These are phyloP conservation scores for Crepidodera aurea DNA, from an alignment of 2,888 invertebrate species.

Conservation along the genomic window DNA sequence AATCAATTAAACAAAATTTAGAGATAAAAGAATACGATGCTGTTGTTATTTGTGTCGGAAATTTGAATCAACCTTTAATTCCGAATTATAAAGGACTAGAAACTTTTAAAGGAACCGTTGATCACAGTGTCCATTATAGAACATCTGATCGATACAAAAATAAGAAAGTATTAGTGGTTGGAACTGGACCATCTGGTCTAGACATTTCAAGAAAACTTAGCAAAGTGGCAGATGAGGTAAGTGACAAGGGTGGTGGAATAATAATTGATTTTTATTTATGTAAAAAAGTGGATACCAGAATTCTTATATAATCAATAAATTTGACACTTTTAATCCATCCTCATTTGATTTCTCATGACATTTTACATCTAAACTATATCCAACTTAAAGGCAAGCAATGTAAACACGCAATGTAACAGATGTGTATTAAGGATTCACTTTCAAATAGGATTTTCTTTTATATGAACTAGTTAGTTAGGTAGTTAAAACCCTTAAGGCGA, in stretches of 20 bases:
- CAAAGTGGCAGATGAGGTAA: conserved; percentile 66
- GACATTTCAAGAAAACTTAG: conserved; percentile 75
- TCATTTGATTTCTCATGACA: too few relatives aligned
- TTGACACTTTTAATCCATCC: too few relatives aligned
- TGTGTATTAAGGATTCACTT: too few relatives aligned
- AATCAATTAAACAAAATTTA: conserved; percentile 54
- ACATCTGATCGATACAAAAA: conserved; percentile 71
- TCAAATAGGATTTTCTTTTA: too few relatives aligned
- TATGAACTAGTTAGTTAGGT: too few relatives aligned
- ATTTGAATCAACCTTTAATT: conserved; percentile 78
- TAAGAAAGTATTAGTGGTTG: conserved; percentile 78
- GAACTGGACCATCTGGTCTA: conserved; percentile 86
- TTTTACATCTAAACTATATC: too few relatives aligned
- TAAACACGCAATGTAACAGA: too few relatives aligned
- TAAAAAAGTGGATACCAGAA: too few relatives aligned
- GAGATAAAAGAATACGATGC: conserved; percentile 72
- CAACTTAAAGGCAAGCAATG: too few relatives aligned
- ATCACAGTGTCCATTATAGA: conserved; percentile 87
- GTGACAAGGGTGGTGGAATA: neutral
- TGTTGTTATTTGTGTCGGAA: conserved; percentile 84
- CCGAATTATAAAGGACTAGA: conserved; percentile 73
- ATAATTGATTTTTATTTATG: too few relatives aligned
- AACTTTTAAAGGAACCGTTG: conserved; percentile 64
- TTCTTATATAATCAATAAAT: too few relatives aligned
- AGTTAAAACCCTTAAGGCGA: too few relatives aligned